Base-by-base conservation (phyloP, 2,888 invertebrate species). In the Drosophila niveifrons region DNA sequence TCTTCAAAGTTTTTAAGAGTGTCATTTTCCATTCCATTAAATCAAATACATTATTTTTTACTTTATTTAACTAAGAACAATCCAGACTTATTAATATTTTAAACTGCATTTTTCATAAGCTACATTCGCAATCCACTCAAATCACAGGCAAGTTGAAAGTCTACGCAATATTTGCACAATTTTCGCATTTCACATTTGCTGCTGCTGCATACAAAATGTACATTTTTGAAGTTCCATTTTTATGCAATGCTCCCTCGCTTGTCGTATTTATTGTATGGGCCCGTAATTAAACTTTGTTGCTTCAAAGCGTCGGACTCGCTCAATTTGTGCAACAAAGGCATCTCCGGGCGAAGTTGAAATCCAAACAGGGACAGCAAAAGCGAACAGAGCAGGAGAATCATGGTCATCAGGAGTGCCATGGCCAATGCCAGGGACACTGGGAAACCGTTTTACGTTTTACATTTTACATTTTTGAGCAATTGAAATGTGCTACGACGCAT, bases 261-360 rank as follows among this genome's bases (percentile, higher is more conserved):
- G 63, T 41, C 62, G 65, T 63, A 67, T 63, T 68, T 71, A 77
- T 71, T 80, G 74, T 74, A 66, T 74, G 75, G 66, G 72, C 71
- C 71, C 82, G 82, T 82, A 82, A 82, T 82, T 86, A 82, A 82
- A 86, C 81, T 86, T 86, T 83, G 81, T 81, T 86, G 83, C 83
- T 81, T 81, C 83, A 83, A 86, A 86, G 84, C 84, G 66, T 74
- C 83, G 81, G 67, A 36, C 36, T 36, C 83, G 77, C 84, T 86
- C 82, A 83, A 83, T 83, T 83, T 83, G 87, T 81, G 83, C 86
- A 86, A 82, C 86, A 83, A 82, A 82, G 73, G 83, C 80, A 62
- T 29, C 56, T 51, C 23, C 23, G 71, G 53, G 28, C 28, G 68
- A 76, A 76, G 72, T 67, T 53, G 46, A 72, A 68, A 67, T 61